Percentiles rank a stretch among this genome's conserved stretches.
These are phyloP conservation scores for Ceratosolen solmsi DNA, from an alignment of 1,140 invertebrate genomes.

Conservation along the genomic window DNA sequence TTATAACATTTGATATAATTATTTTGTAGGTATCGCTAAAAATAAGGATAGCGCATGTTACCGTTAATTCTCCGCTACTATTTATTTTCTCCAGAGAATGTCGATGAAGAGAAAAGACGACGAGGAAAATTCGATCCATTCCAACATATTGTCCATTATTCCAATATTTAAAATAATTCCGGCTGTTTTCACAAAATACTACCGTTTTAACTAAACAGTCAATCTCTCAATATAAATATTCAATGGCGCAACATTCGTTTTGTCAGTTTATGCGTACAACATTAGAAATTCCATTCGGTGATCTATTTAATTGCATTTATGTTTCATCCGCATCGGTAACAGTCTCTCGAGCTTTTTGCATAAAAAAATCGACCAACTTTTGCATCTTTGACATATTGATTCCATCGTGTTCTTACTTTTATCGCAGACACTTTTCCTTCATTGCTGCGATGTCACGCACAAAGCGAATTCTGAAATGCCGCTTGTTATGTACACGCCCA, in stretches of 20 bases:
- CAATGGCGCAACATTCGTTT: neutral
- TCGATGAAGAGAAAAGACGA: too few species aligned
- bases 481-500: neutral
- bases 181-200: too few species aligned
- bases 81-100: too few species aligned
- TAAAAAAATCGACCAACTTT: neutral
- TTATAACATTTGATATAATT: too few species aligned
- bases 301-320: neutral
- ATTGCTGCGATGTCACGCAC: neutral
- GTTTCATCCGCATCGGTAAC: neutral
- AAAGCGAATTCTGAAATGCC: neutral
- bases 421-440: neutral
- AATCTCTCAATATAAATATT: neutral
- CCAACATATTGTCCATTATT: too few species aligned
- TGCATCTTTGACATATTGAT: neutral
- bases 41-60: too few species aligned
- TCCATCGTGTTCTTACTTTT: slow-evolving; percentile 6
- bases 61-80: too few species aligned
- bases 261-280: neutral
- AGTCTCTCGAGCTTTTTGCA: neutral
- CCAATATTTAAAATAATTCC: too few species aligned
- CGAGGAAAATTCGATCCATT: too few species aligned
- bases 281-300: neutral
- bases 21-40: too few species aligned
- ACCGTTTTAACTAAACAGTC: neutral